Evolutionary conservation across 2,888 invertebrate genomes (phyloP).

Genomic region (Tanypteryx hageni): DNA sequence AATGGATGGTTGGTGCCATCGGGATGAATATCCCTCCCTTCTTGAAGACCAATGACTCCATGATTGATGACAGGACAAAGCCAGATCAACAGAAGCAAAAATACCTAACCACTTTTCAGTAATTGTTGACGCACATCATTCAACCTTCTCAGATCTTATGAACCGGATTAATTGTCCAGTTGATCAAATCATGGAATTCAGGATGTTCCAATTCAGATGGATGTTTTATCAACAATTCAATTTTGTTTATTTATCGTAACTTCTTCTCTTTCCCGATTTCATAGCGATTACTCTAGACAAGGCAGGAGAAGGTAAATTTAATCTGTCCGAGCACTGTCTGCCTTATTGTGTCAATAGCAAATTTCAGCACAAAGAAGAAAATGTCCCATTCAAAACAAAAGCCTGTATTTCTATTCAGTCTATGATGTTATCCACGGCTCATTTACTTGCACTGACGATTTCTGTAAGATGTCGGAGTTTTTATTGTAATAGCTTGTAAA

Average conservation of each 20-base stretch:
- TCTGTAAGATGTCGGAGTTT: background rate
- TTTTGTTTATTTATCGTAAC: background rate
- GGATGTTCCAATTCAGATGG: too few species aligned
- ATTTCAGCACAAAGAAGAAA: background rate
- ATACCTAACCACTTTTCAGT: too few species aligned
- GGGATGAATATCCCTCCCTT: conserved; percentile 69
- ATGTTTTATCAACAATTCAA: too few species aligned
- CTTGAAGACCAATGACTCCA: conserved; percentile 68
- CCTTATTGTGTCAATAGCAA: background rate
- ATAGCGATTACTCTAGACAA: background rate
- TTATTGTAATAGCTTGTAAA: background rate
- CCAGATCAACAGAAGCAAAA: background rate
- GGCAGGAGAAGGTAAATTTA: background rate
- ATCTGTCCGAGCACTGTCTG: background rate
- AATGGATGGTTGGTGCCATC: conserved; percentile 69
- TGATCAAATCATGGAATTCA: background rate
- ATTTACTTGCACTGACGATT: background rate
- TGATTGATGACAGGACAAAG: conserved; percentile 61
- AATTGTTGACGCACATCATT: background rate
- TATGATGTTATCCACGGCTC: background rate
- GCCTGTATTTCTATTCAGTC: background rate
- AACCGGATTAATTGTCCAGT: background rate
- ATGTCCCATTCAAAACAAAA: background rate
- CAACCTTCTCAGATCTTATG: too few species aligned
- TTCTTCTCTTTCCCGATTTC: background rate